These are phyloP conservation scores for Sclerodermus sp. DNA, from an alignment of 2,888 invertebrate genomes.

Conservation along the genomic window DNA sequence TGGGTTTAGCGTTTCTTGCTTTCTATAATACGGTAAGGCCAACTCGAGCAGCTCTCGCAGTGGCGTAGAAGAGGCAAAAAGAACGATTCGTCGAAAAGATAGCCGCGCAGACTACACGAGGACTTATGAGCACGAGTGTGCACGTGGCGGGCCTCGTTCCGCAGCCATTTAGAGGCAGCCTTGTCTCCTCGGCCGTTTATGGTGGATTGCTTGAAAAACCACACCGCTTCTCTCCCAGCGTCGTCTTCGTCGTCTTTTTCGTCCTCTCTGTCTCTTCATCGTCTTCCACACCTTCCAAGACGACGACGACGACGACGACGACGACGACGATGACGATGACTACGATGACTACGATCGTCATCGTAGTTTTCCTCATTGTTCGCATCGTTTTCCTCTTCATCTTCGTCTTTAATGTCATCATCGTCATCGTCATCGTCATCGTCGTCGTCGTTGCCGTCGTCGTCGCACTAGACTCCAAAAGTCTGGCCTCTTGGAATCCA, in stretches of 20 bases:
- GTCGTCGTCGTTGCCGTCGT: neutral
- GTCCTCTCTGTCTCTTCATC: no score
- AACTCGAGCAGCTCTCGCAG: neutral
- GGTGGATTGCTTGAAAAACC: slow-evolving; percentile 34
- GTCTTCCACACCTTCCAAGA: no score
- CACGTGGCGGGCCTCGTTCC: slow-evolving; percentile 9
- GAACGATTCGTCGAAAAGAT: slow-evolving; percentile 37
- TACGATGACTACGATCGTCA: no score
- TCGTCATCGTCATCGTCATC: no score
- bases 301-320: slow-evolving; percentile 1
- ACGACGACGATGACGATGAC: no score
- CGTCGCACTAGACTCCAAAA: neutral
- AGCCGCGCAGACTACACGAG: slow-evolving; percentile 26
- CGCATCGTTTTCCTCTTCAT: no score
- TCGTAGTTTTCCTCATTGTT: no score
- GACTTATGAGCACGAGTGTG: slow-evolving; percentile 32
- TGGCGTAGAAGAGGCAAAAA: slow-evolving; percentile 12
- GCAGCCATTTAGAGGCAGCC: slow-evolving; percentile 50
- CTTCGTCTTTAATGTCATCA: no score
- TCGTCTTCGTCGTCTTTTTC: no score
- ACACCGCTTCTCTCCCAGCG: no score
- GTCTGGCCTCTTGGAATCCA: slow-evolving; percentile 26
- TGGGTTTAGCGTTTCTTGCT: neutral
- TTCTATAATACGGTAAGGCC: neutral
- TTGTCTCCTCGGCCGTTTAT: slow-evolving; percentile 44